Conservation (phyloP, 2,797 vertebrate species). For the Galaxias olidus region DNA sequence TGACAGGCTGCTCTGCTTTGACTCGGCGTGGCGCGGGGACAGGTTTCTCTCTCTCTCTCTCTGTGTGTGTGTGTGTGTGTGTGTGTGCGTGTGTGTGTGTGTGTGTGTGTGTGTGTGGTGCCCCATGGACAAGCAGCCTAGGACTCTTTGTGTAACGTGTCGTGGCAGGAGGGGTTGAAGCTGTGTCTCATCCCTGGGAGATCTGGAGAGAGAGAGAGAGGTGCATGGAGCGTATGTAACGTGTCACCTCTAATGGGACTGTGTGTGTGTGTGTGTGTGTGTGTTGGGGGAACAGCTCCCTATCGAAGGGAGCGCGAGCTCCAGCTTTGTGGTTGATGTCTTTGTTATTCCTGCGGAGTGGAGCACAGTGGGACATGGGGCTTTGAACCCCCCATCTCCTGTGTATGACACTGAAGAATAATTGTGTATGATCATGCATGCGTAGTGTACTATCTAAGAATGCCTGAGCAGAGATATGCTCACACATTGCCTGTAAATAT, state of each 20-base stretch:
- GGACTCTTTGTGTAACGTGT: slow-evolving; percentile 66
- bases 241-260: slow-evolving; percentile 13
- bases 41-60: no score
- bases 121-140: slow-evolving; percentile 42
- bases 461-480: background rate
- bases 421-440: background rate
- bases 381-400: background rate
- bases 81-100: background rate
- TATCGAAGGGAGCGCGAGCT: background rate
- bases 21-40: no score
- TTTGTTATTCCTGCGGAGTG: slow-evolving; percentile 18
- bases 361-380: background rate
- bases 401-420: slow-evolving; percentile 3
- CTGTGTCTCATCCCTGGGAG: slow-evolving; percentile 51
- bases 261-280: slow-evolving; percentile 8
- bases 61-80: background rate
- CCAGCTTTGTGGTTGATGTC: slow-evolving; percentile 4
- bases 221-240: slow-evolving; percentile 31
- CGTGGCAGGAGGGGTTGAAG: slow-evolving; percentile 37
- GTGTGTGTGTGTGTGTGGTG: background rate
- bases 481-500: background rate
- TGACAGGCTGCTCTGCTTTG: no score
- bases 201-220: slow-evolving; percentile 23
- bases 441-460: background rate
- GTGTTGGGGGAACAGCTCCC: slow-evolving; percentile 20